Conservation (phyloP, 1,140 invertebrate genomes). For the Artemia franciscana region DNA sequence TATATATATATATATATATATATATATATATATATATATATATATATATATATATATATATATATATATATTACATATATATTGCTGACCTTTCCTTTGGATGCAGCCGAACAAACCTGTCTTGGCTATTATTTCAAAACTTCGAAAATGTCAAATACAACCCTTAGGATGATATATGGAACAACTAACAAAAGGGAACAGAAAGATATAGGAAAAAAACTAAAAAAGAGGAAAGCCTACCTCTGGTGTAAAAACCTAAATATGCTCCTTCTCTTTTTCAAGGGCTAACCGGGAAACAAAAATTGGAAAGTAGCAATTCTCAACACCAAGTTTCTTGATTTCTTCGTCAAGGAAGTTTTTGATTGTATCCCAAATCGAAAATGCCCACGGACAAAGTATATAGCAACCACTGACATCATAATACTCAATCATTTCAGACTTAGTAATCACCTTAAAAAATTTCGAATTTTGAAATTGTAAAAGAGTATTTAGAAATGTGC, state of each 20-base stretch:
- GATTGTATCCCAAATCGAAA: slow-evolving; percentile 84
- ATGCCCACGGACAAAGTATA: slow-evolving; percentile 88
- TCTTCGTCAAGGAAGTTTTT: slow-evolving; percentile 64
- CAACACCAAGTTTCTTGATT: slow-evolving; percentile 79
- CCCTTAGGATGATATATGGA: background rate
- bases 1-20: no score
- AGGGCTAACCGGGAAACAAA: slow-evolving; percentile 76
- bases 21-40: no score
- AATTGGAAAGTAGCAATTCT: slow-evolving; percentile 96
- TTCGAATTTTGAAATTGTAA: no score
- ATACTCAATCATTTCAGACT: slow-evolving; percentile 96
- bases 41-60: no score
- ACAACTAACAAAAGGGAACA: background rate
- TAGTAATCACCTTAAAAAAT: slow-evolving; percentile 52
- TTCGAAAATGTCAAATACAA: background rate
- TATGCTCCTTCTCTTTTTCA: slow-evolving; percentile 87
- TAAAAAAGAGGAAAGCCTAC: slow-evolving; percentile 21
- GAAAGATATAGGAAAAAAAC: no score
- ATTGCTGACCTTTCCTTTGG: background rate
- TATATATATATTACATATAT: no score
- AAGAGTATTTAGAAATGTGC: no score
- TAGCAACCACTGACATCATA: slow-evolving; percentile 99
- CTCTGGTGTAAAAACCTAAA: slow-evolving; percentile 95
- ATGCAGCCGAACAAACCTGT: background rate
- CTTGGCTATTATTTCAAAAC: background rate